phyloP scores from a whole-genome alignment of 1,140 invertebrate genomes.

The Drosophila pandora region DNA sequence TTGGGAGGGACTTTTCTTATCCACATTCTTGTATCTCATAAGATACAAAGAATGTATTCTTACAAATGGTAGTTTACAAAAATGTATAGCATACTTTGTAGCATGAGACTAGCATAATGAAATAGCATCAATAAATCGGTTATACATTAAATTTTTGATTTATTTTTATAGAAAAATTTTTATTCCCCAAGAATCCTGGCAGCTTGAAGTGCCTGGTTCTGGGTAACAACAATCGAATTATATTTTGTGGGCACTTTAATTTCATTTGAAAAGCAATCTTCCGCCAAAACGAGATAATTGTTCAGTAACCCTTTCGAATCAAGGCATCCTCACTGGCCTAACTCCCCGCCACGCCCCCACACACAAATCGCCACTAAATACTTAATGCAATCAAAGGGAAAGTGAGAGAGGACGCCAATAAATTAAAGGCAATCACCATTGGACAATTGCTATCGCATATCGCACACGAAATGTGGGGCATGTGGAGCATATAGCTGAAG shows the following conservation, averaged over 20 bases:
- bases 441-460: conserved; percentile 38
- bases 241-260: not conserved
- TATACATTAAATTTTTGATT: too few species aligned
- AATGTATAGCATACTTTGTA: not conserved
- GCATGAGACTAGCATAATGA: too few species aligned
- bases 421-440: conserved; percentile 67
- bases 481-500: conserved; percentile 41
- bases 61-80: not conserved
- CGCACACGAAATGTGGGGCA: conserved; percentile 11
- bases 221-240: too few species aligned
- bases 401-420: conserved; percentile 76
- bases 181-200: too few species aligned
- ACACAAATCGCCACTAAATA: conserved; percentile 29
- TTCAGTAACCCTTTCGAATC: conserved; percentile 1
- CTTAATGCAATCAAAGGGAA: conserved; percentile 71
- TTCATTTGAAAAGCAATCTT: not conserved
- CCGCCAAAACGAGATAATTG: not conserved
- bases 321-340: not conserved
- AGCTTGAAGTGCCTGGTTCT: too few species aligned
- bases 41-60: not conserved
- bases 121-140: too few species aligned
- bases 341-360: not conserved
- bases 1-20: not conserved
- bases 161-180: too few species aligned
- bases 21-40: not conserved